Evolutionary conservation across 2,797 vertebrate species (phyloP), one percentile per base, ranked within the genome.

Genomic region (Rhinella marina): DNA sequence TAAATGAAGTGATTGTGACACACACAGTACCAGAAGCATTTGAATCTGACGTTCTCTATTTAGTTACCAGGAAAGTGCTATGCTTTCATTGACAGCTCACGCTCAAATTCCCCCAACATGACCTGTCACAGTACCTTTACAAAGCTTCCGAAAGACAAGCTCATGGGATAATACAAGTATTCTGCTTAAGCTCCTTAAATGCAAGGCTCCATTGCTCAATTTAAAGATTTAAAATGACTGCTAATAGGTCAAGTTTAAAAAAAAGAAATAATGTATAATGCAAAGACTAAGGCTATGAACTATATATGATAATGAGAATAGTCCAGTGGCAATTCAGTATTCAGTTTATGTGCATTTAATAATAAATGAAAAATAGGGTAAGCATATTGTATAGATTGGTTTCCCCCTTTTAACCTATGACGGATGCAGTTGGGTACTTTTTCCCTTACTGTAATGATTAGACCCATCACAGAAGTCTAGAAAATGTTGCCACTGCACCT

Each of bases 71-170:
- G n/a, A 66, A 88, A 88, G 32, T 80, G 64, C 82, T 85, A 80
- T 80, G 82, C 76, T 85, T 66, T 64, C 81, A 88, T 56, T 81
- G 87, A 88, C 87, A 88, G 87, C 59, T 88, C 82, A 84, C 68
- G 76, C 82, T 88, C 82, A 80, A 85, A 88, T 84, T 88, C 87
- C 87, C 87, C 82, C 64, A 88, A 85, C 82, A 85, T 80, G 50
- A 29, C 75, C 56, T 88, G 87, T 88, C 87, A 88, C 21, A 50
- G 56, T 81, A 62, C 76, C 32, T 78, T 88, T 85, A 78, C 72
- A 87, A 88, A 85, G 75, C 62, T 59, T 68, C 50, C 54, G 76
- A 85, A 84, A 50, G 62, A 70, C 64, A 81, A 80, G 64, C 87
- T 88, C 87, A 56, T 84, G 87, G 87, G 82, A 88, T 80, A 80